Evolutionary conservation across 2,797 vertebrate species (phyloP), one percentile per base, ranked within the genome.

Genomic region (Danio choprae): DNA sequence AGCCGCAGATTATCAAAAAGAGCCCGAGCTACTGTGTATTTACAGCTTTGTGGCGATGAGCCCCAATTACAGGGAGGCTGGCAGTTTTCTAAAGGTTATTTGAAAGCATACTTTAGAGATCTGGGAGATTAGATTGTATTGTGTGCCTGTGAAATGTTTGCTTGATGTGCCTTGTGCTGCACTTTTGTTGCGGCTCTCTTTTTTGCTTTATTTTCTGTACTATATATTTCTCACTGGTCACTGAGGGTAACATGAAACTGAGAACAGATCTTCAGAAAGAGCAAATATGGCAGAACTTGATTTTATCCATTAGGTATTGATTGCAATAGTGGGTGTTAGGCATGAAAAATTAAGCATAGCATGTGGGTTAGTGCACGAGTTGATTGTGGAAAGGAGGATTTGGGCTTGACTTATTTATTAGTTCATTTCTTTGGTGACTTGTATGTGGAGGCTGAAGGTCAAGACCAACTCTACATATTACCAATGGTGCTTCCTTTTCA

Each of bases 1-100:
- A 87, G 84, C 87, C 77, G 81, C 86, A 83, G 83, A 91, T 92
- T 88, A 90, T 90, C 75, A 81, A 74, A 81, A 51, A 64, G 58
- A 73, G 62, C 36, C 38, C 50, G 82, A 83, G 84, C 74, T 88
- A 85, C 63, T 60, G 81, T 62, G 68, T 86, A 67, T 63, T 82
- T 74, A 70, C 77, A 81, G 59, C 18, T 16, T 77, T 65, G 80
- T 74, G 77, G 72, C 69, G 60, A 73, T 22, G 58, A 50, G 70
- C 48, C 12, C 51, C 70, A 69, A 79, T 44, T 72, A 53, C 48
- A 59, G 7, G 18, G 48, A 20, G 15, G 41, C 41, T 58, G 43
- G 41, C 53, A 40, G 53, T 69, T 58, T 58, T 77, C 16, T 68
- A 68, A 69, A 68, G 53, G 53, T 59, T 68, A 59, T 78, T 50